These are phyloP conservation scores for Pycnomerus fuliginosus DNA, from an alignment of 2,888 invertebrate genomes.

Conservation along the genomic window DNA sequence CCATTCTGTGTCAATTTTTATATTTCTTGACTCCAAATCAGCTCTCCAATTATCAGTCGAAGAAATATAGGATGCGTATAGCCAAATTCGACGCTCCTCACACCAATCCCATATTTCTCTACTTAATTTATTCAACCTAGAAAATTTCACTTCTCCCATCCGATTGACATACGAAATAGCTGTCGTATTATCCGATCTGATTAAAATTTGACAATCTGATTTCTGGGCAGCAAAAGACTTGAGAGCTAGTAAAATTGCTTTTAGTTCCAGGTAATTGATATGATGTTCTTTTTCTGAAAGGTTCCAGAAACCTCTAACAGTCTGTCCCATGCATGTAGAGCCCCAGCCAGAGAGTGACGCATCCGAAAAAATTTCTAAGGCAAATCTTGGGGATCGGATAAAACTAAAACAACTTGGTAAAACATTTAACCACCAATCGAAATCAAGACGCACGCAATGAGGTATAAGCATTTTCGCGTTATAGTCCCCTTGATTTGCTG, in stretches of 20 bases:
- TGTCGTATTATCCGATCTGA: constrained; percentile 32
- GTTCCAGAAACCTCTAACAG: not conserved
- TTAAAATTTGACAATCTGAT: constrained; percentile 20
- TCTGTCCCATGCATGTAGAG: not conserved
- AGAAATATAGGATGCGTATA: no score
- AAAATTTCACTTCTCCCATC: no score
- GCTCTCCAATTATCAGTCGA: no score
- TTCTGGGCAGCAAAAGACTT: constrained; percentile 4
- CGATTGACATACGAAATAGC: constrained; percentile 32
- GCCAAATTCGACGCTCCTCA: no score
- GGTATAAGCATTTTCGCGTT: constrained; percentile 5
- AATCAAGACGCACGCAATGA: not conserved
- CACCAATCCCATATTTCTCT: no score
- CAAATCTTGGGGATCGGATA: constrained; percentile 1
- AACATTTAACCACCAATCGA: constrained; percentile 7
- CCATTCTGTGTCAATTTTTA: constrained; percentile 16
- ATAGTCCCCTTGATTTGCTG: constrained; percentile 8
- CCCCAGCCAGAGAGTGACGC: constrained; percentile 8
- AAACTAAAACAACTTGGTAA: not conserved
- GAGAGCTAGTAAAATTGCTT: constrained; percentile 2
- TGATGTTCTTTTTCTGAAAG: not conserved
- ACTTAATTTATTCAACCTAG: no score
- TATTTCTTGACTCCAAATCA: constrained; percentile 4
- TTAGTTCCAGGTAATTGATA: constrained; percentile 9
- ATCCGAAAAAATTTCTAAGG: constrained; percentile 5